Evolutionary conservation across 2,113 vertebrate genomes (phyloP), one percentile per base, ranked within the genome.

Genomic region (Heterochromis multidens): DNA sequence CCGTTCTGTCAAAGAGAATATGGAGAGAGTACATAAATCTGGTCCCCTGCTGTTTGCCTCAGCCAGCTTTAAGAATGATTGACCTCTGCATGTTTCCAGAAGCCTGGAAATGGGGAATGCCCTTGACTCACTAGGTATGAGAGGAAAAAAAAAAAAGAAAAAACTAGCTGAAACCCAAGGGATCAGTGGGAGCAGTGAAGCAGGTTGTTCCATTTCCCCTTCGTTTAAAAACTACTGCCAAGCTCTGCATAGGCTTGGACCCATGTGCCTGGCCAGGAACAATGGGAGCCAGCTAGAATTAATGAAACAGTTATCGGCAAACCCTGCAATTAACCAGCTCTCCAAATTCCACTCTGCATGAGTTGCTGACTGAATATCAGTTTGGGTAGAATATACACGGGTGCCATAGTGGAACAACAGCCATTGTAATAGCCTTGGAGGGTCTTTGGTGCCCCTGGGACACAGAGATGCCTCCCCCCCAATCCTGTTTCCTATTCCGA

Each of bases 221-320:
- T 92, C 83, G 70, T 89, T 93, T 94, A 92, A 94, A 93, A 91
- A 86, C 89, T 67, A 88, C 87, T 88, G 90, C 88, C 90, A 76
- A 79, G 83, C 88, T 74, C 81, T 80, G 86, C 43, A 21, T 46
- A 86, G 56, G 60, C 76, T 63, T 85, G 90, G 91, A 88, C 92
- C 93, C 90, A 83, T 86, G 81, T 84, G 92, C 82, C 83, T 81
- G 60, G 82, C 60, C 84, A 59, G 81, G 80, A 92, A 95, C 94
- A 94, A 94, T 91, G 77, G 88, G 77, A 90, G 83, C 87, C 88
- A 86, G 84, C 90, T 80, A 81, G 85, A 94, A 93, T 92, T 95
- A 95, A 96, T 95, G 90, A 92, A 96, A 92, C 90, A 93, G 93
- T 96, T 95, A 95, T 95, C 89, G 19, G 81, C 65, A 87, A 89